A percentile compares a stretch with the other conserved stretches of the same genome.
phyloP scores from a whole-genome alignment of 1,140 invertebrate species.

The Cydia fagiglandana region DNA sequence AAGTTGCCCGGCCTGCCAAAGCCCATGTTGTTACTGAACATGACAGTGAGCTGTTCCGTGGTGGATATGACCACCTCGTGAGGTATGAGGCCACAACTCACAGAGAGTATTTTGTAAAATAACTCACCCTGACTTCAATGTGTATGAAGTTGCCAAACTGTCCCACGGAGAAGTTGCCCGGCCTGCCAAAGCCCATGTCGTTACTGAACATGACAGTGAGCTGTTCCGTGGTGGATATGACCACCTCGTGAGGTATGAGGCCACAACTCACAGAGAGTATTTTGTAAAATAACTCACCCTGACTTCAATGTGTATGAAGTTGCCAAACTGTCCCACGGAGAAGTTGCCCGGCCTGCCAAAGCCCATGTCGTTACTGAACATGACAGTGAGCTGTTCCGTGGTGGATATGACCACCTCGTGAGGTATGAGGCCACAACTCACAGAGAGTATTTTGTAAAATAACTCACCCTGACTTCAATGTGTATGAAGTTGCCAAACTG shows the following conservation, averaged over 20 bases:
- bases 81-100: constrained; percentile 81
- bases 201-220: constrained; percentile 84
- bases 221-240: constrained; percentile 87
- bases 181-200: constrained; percentile 81
- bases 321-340: too few species aligned
- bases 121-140: too few species aligned
- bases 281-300: too few species aligned
- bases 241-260: constrained; percentile 84
- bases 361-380: neutral
- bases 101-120: too few species aligned
- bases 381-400: neutral
- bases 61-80: constrained; percentile 88
- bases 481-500: constrained; percentile 38
- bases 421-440: constrained; percentile 50
- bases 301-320: too few species aligned
- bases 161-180: constrained; percentile 62
- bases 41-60: constrained; percentile 86
- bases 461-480: constrained; percentile 55
- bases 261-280: too few species aligned
- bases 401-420: neutral
- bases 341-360: neutral
- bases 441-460: neutral
- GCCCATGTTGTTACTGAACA: constrained; percentile 81
- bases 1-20: constrained; percentile 72
- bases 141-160: constrained; percentile 59